A percentile compares a stretch with the other conserved stretches of the same genome.
phyloP scores from a whole-genome alignment of 2,888 invertebrate genomes.

The Timandra comae region DNA sequence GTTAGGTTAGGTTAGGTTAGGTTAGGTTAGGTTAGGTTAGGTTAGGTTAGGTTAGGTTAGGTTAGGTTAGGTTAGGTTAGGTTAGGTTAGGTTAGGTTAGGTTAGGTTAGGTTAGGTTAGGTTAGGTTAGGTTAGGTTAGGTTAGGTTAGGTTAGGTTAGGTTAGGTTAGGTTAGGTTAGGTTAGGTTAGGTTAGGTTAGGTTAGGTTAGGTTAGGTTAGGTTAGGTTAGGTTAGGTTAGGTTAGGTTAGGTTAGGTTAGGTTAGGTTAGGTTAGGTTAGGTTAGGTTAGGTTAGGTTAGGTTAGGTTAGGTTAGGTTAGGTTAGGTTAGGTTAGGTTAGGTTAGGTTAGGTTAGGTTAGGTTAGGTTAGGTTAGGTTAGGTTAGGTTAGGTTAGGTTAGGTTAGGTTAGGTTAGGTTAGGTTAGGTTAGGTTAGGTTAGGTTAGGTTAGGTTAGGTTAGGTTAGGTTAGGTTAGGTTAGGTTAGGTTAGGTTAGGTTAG shows the following conservation, averaged over 20 bases:
- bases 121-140: slow-evolving; percentile 9
- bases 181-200: slow-evolving; percentile 9
- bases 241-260: slow-evolving; percentile 6
- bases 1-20: slow-evolving; percentile 10
- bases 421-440: slow-evolving; percentile 9
- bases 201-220: slow-evolving; percentile 8
- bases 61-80: slow-evolving; percentile 9
- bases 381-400: slow-evolving; percentile 5
- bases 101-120: slow-evolving; percentile 13
- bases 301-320: slow-evolving; percentile 8
- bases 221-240: slow-evolving; percentile 8
- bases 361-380: slow-evolving; percentile 8
- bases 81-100: slow-evolving; percentile 13
- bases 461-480: slow-evolving; percentile 9
- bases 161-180: slow-evolving; percentile 9
- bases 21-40: slow-evolving; percentile 9
- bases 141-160: slow-evolving; percentile 9
- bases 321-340: slow-evolving; percentile 8
- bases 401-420: slow-evolving; percentile 7
- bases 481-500: slow-evolving; percentile 9
- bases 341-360: slow-evolving; percentile 7
- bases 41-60: slow-evolving; percentile 10
- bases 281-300: slow-evolving; percentile 8
- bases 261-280: slow-evolving; percentile 8
- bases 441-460: slow-evolving; percentile 9